Conservation (phyloP, 2,113 vertebrate genomes). For the Serilophus lunatus region DNA sequence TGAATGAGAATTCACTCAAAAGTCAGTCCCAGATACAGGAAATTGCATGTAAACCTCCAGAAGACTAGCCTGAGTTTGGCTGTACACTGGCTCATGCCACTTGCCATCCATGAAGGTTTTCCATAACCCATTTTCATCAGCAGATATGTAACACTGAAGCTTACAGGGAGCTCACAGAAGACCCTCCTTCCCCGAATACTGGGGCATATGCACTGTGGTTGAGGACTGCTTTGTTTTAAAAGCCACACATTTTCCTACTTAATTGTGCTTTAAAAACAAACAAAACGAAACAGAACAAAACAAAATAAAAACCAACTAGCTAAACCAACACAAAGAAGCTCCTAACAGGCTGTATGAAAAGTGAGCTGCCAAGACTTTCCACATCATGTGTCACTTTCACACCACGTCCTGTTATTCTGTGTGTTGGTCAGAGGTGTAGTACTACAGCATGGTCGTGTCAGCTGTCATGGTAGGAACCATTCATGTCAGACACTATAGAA, state of each 20-base stretch:
- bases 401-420: not conserved
- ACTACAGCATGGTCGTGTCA: conserved; percentile 13
- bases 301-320: not conserved
- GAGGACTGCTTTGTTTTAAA: conserved; percentile 1
- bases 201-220: not conserved
- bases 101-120: not conserved
- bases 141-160: not conserved
- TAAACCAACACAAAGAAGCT: conserved; percentile 31
- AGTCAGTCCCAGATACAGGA: not conserved
- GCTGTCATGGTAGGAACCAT: conserved; percentile 26
- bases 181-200: not conserved
- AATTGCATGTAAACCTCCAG: not conserved
- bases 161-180: not conserved
- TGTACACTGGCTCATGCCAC: not conserved
- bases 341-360: conserved; percentile 4
- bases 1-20: not conserved
- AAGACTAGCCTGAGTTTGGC: not conserved
- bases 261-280: not conserved
- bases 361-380: not conserved
- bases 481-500: conserved; percentile 48
- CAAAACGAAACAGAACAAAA: too few relatives aligned
- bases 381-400: not conserved
- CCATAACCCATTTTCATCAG: not conserved
- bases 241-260: not conserved
- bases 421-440: conserved; percentile 13